Base-by-base conservation (phyloP, 2,113 vertebrate genomes). In the Phyllostomus hastatus region DNA sequence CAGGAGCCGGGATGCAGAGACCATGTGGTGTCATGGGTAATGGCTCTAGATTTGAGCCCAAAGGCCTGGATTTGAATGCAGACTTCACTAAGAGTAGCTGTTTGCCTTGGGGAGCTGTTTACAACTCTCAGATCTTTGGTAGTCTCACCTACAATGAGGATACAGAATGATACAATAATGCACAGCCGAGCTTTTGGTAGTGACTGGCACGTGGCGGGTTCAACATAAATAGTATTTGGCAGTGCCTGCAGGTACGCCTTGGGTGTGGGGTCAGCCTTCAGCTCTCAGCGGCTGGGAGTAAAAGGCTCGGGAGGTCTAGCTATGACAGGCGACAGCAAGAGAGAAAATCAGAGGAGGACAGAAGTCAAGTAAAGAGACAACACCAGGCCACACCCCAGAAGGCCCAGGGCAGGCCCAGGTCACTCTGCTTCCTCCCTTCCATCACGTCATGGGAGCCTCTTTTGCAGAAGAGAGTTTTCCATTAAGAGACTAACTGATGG, bases 161-260 rank as follows among this genome's bases (percentile, higher is more conserved):
- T 2, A 38, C 0, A 0, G 48, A 12, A 2, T 12, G 24, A 38
- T 41, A 24, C 12, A 22, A 69, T 1, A 22, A 69, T 1, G n/a
- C n/a, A 17, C 41, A 48, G 19, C 24, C 17, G 26, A 70, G 61
- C 19, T 57, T 59, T 43, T 9, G 50, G 41, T 26, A 15, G 31
- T 0, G 33, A 9, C 80, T 69, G 38, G 10, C 20, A 2, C 14
- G 14, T 15, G 41, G 10, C 1, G 8, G 35, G 43, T 14, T 88
- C 69, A 28, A 4, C 0, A 3, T 41, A 43, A 79, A 64, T 12
- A 82, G 80, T 31, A n/a, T 7, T 9, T 14, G 67, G 4, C 26
- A 48, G 31, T 48, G 4, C 24, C 54, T 38, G 8, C 89, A 43
- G 26, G 24, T 33, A 28, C 20, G 17, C 38, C 52, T 38, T 54